Base-by-base conservation (phyloP, 2,113 vertebrate species). In the Ibidorhyncha struthersii region DNA sequence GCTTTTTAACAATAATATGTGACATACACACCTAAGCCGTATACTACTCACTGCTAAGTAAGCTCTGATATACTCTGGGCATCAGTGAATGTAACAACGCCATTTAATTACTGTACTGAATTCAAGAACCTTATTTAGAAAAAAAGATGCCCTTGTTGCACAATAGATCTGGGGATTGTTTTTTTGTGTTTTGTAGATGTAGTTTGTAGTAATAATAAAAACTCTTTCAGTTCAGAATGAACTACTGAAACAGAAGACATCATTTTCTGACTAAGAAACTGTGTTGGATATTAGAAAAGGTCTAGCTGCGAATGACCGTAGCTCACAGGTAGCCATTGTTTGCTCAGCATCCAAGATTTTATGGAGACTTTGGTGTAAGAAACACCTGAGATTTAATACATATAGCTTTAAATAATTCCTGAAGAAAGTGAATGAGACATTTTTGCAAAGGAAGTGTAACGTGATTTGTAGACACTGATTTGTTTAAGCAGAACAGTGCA, bases 51-150 rank as follows among this genome's bases (percentile, higher is more conserved):
- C 47, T 74, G 55, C 73, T 66, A 71, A 77, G 79, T 90, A 78
- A 82, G 14, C 61, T 91, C 38, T 89, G 63, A 38, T 90, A 43
- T 72, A 88, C 14, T 20, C 14, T 34, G 40, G 73, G 25, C 38
- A 66, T 40, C 77, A 76, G 63, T 91, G 58, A 92, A 89, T 30
- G 71, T 70, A 94, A 63, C 80, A 73, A 65, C 74, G 26, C 21
- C 43, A 76, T 96, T 97, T 91, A 95, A 97, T 96, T 85, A 89
- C 72, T 70, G 34, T 82, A 81, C 63, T 83, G 81, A 93, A 95
- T 91, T 93, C 62, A 89, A 96, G 82, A 95, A 81, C 30, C 23
- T 34, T 82, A 34, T 61, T 77, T 86, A 41, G 50, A 63, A 95
- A 89, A 96, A 92, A 92, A 89, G 65, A 41, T 5, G 0, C 0